Evolutionary conservation across 2,888 invertebrate genomes (phyloP), one percentile per base, ranked within the genome.

Genomic region (Pandemis cinnamomeana): DNA sequence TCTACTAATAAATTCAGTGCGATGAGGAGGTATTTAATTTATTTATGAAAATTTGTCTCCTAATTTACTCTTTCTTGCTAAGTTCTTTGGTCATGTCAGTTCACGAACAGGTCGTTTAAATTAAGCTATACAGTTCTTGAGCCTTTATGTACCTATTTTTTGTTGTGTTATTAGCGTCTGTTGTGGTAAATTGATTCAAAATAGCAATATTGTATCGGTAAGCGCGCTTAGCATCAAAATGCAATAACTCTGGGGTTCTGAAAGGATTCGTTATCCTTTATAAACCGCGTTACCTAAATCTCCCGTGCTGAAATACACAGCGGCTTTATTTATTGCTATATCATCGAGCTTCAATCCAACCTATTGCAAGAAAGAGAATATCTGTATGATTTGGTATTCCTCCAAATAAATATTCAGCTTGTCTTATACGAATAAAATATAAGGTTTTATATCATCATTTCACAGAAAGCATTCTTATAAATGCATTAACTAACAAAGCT

Each of bases 191-290:
- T 71, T 71, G 55, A 71, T 71, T 74, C 36, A 20, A 58, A 60
- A 67, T 71, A 67, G 71, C 71, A 71, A 67, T 62, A 74, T 61
- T 71, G 53, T 61, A 67, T 61, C 71, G 71, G 75, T 78, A 75
- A 77, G 76, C 81, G 77, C 78, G 76, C 76, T 81, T 82, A 81
- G 77, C 82, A 82, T 82, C 77, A 82, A 80, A 84, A 80, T 77
- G 78, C 79, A 77, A 81, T 83, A 83, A 81, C 79, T 82, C 79
- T 76, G 77, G 71, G 64, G 70, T 75, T 75, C 69, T 79, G 80
- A 79, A 82, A 79, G 79, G 79, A 78, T 80, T 80, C 76, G 78
- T 80, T 79, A 82, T 79, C 78, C 78, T 75, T 76, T 79, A 79
- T 79, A 79, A 80, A 79, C 78, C 78, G 67, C 78, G 72, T 77